Evolutionary conservation across 1,140 invertebrate genomes (phyloP).

Genomic region (Lamellibrachia luymesi): DNA sequence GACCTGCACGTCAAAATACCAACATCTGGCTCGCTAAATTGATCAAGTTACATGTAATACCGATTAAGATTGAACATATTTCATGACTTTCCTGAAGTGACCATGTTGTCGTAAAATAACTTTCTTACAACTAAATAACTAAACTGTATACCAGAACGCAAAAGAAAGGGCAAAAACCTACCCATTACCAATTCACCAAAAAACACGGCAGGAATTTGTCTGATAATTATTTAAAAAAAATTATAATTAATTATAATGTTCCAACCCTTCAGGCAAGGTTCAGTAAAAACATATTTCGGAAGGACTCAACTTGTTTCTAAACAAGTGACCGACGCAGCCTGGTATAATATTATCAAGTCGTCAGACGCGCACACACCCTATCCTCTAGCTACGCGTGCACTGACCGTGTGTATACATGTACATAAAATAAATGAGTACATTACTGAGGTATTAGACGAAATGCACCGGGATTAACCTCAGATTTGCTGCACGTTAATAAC

Average conservation of each 20-base stretch:
- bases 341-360: background rate
- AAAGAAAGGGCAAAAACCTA: background rate
- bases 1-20: background rate
- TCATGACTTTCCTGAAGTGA: background rate
- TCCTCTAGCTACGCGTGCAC: background rate
- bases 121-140: background rate
- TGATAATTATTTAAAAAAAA: background rate
- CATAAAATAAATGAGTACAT: background rate
- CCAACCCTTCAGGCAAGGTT: background rate
- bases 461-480: conserved; percentile 3
- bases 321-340: background rate
- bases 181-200: background rate
- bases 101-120: background rate
- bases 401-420: background rate
- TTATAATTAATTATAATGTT: background rate
- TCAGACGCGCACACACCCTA: background rate
- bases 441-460: background rate
- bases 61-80: background rate
- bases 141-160: background rate
- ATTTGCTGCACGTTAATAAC: background rate
- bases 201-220: background rate
- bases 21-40: background rate
- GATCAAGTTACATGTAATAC: background rate
- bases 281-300: background rate
- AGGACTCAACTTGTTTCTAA: background rate